Conservation (phyloP, 2,113 vertebrate species). For the Brevimyrus niger region DNA sequence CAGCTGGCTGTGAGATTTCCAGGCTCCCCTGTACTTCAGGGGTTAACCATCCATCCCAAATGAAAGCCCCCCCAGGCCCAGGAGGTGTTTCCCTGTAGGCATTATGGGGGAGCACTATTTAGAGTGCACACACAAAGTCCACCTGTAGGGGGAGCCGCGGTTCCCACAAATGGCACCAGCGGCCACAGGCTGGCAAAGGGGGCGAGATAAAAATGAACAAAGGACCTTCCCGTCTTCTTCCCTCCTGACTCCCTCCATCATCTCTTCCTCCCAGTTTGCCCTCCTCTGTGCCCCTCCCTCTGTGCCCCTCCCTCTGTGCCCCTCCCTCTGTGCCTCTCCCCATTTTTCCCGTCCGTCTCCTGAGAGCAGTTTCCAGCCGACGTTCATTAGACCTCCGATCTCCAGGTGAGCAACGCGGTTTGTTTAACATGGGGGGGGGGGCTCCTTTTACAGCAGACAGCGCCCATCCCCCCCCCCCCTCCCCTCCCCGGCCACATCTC, state of each 20-base stretch:
- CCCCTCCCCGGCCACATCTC: constrained; percentile 14
- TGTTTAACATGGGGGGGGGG: constrained; percentile 28
- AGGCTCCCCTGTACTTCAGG: background rate
- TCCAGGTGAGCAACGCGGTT: background rate
- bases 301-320: background rate
- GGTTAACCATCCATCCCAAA: background rate
- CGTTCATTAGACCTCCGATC: constrained; percentile 26
- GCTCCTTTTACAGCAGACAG: constrained; percentile 25
- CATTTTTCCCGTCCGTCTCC: background rate
- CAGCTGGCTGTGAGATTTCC: background rate
- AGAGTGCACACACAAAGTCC: background rate
- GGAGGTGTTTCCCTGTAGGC: background rate
- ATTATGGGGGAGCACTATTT: background rate
- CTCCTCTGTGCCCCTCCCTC: background rate
- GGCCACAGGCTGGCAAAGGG: background rate
- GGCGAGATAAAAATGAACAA: background rate
- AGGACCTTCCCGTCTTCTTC: background rate
- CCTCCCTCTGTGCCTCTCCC: background rate
- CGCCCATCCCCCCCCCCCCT: constrained; percentile 20
- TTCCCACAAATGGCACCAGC: background rate
- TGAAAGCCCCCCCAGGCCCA: background rate
- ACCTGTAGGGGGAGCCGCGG: background rate
- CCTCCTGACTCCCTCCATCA: background rate
- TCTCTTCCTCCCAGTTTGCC: background rate
- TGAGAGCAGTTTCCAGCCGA: background rate